Percentiles rank a stretch among this genome's conserved stretches.
Conservation (phyloP, 2,888 invertebrate genomes). For the Eilema griseolum region DNA sequence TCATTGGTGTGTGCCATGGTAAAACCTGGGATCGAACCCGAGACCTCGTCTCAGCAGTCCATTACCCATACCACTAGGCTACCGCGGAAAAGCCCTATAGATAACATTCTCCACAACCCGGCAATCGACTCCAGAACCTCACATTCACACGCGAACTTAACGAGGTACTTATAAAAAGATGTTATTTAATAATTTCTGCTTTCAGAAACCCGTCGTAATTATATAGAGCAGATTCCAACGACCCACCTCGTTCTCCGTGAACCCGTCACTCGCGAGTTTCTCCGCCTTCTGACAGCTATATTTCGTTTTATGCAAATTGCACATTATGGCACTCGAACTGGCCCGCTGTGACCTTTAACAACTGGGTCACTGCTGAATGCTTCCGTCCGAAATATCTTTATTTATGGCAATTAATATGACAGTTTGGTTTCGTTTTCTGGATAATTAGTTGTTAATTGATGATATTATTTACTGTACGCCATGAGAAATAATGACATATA, state of each 20-base stretch:
- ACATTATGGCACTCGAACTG: slow-evolving; percentile 46
- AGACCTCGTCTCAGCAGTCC: too few species aligned
- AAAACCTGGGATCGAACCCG: too few species aligned
- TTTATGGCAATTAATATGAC: slow-evolving; percentile 20
- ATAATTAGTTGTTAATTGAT: background rate
- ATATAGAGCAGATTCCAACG: slow-evolving; percentile 20
- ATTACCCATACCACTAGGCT: too few species aligned
- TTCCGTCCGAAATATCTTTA: slow-evolving; percentile 46
- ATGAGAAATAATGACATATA: too few species aligned
- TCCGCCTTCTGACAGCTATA: slow-evolving; percentile 17
- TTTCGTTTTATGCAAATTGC: slow-evolving; percentile 50
- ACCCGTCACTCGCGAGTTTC: slow-evolving; percentile 20
- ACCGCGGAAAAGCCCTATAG: too few species aligned
- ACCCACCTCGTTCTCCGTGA: slow-evolving; percentile 3
- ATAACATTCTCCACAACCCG: background rate
- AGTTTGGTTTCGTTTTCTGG: background rate
- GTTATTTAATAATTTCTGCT: background rate
- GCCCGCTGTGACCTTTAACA: slow-evolving; percentile 67
- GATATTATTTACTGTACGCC: background rate
- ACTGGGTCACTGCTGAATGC: slow-evolving; percentile 57
- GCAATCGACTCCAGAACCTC: background rate
- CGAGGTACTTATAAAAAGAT: background rate
- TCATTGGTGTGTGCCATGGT: too few species aligned
- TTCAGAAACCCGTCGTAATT: slow-evolving; percentile 10
- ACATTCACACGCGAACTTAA: slow-evolving; percentile 1